Percentiles rank a stretch among this genome's conserved stretches.
phyloP scores from a whole-genome alignment of 2,113 vertebrate species.

The Urocitellus parryii region DNA sequence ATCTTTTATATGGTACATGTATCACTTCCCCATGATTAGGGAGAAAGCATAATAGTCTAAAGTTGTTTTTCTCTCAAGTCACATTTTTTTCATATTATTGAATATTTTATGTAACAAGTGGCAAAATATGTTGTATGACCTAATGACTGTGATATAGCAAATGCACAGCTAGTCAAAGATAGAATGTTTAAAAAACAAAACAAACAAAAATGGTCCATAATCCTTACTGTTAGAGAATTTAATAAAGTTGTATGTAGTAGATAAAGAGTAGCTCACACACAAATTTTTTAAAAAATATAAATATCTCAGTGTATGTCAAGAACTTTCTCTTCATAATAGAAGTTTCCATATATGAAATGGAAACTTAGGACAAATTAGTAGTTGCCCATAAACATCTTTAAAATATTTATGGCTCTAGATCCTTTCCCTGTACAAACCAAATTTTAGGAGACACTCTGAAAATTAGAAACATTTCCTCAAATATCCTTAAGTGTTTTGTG shows the following conservation, averaged over 20 bases:
- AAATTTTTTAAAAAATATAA: conserved; percentile 37
- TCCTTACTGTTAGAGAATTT: conserved; percentile 24
- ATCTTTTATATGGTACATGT: not conserved
- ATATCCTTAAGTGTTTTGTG: conserved; percentile 63
- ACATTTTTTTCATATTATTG: conserved; percentile 33
- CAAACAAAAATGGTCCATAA: not conserved
- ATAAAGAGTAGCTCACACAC: conserved; percentile 13
- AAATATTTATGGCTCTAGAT: conserved; percentile 48
- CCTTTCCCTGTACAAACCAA: conserved; percentile 64
- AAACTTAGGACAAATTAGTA: conserved; percentile 71
- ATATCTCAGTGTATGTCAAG: conserved; percentile 11
- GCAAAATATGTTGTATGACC: not conserved
- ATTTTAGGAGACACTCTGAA: conserved; percentile 68
- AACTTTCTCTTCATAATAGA: conserved; percentile 53
- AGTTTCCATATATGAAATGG: conserved; percentile 58
- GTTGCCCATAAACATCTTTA: conserved; percentile 72
- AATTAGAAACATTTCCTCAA: conserved; percentile 75
- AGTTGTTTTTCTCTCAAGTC: conserved; percentile 15
- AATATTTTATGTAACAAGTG: conserved; percentile 32
- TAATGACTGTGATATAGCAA: not conserved
- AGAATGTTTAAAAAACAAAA: not conserved
- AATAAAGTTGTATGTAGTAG: conserved; percentile 7
- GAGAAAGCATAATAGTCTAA: not conserved
- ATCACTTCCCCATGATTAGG: not conserved
- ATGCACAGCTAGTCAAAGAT: not conserved